A percentile compares a stretch with the other conserved stretches of the same genome.
phyloP scores from a whole-genome alignment of 2,113 vertebrate genomes.

The Scytalopus superciliaris region DNA sequence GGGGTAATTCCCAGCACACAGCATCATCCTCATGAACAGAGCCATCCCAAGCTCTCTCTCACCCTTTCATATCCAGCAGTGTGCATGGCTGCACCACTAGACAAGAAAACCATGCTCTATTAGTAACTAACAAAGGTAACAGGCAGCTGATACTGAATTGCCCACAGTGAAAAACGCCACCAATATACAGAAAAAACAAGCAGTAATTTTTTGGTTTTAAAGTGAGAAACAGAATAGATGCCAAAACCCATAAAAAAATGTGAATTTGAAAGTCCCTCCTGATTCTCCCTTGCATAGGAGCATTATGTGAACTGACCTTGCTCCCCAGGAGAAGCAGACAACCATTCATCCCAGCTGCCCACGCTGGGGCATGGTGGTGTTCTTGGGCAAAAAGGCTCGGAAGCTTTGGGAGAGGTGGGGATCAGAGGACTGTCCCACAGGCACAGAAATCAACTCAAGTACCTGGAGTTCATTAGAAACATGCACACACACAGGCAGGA shows the following conservation, averaged over 20 bases:
- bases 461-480: neutral
- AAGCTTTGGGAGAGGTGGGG: neutral
- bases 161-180: neutral
- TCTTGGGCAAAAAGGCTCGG: neutral
- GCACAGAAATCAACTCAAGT: neutral
- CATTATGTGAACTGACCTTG: neutral
- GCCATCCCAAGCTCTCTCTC: neutral
- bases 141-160: neutral
- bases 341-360: fast-evolving
- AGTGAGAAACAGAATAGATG: neutral
- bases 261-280: neutral
- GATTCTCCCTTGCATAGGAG: neutral
- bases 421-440: neutral
- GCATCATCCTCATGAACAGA: neutral
- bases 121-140: neutral
- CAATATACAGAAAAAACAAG: neutral
- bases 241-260: neutral
- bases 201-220: neutral
- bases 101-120: neutral
- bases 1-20: slow-evolving; percentile 18
- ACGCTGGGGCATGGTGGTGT: neutral
- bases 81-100: neutral
- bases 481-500: neutral
- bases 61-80: neutral
- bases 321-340: neutral